Percentiles rank a stretch among this genome's conserved stretches.
Conservation (phyloP, 1,140 invertebrate species). For the Drosophila micromelanica region DNA sequence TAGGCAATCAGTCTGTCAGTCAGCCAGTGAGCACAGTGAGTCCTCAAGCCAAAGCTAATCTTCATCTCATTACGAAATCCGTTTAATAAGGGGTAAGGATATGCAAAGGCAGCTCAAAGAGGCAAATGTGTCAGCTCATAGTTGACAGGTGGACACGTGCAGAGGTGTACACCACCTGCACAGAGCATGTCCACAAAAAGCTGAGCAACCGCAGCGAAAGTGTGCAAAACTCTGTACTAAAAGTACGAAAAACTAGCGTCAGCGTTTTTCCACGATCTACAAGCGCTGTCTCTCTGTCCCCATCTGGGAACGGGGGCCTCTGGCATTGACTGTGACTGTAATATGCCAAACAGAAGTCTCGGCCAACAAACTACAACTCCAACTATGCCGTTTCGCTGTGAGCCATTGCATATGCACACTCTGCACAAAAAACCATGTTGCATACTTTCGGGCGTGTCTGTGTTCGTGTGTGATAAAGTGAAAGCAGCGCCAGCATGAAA, state of each 20-base stretch:
- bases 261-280: slow-evolving; percentile 45
- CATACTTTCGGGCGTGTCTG: slow-evolving; percentile 33
- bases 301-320: too few relatives aligned
- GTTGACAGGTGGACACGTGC: slow-evolving; percentile 21
- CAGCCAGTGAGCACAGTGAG: background rate
- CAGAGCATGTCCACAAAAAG: slow-evolving; percentile 44
- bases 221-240: slow-evolving; percentile 56
- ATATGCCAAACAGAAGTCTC: slow-evolving; percentile 68
- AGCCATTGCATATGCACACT: slow-evolving; percentile 65
- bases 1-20: background rate
- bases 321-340: slow-evolving; percentile 61
- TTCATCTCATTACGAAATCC: slow-evolving; percentile 54
- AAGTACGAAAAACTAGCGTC: slow-evolving; percentile 43
- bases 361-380: slow-evolving; percentile 35
- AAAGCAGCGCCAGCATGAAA: slow-evolving; percentile 63
- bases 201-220: slow-evolving; percentile 63
- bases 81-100: slow-evolving; percentile 16
- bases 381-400: slow-evolving; percentile 26
- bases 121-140: slow-evolving; percentile 62
- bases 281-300: too few relatives aligned
- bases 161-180: slow-evolving; percentile 45
- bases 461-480: slow-evolving; percentile 55
- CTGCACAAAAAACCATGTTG: slow-evolving; percentile 46
- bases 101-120: slow-evolving; percentile 20
- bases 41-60: slow-evolving; percentile 9